Evolutionary conservation across 2,888 invertebrate species (phyloP).

Genomic region (Cremastinae sp.): DNA sequence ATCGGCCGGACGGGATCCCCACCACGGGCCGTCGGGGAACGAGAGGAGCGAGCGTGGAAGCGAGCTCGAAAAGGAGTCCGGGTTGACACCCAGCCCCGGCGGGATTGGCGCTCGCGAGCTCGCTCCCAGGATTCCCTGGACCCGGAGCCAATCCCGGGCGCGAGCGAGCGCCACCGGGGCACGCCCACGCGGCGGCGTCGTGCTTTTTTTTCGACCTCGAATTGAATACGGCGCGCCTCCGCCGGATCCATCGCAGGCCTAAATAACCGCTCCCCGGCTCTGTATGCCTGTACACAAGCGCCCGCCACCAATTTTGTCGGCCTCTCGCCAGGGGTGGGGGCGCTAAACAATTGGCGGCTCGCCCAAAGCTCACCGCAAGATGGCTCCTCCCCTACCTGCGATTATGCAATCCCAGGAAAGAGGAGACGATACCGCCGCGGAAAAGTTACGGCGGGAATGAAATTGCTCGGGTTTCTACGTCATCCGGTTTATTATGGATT

Average conservation of each 20-base stretch:
- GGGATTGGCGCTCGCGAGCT: conserved; percentile 70
- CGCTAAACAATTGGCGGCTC: conserved; percentile 79
- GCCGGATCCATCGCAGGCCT: conserved; percentile 62
- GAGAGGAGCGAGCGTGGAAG: conserved; percentile 51
- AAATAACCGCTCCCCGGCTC: not conserved
- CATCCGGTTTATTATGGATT: conserved; percentile 32
- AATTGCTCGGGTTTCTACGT: conserved; percentile 15
- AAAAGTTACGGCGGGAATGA: conserved; percentile 24
- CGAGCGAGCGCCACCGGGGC: conserved; percentile 53
- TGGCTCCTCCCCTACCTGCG: conserved; percentile 78
- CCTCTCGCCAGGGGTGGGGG: conserved; percentile 70
- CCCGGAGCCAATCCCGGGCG: conserved; percentile 57
- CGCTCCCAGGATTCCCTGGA: conserved; percentile 62
- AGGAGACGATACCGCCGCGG: conserved; percentile 40
- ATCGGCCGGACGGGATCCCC: conserved; percentile 74
- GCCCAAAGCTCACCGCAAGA: conserved; percentile 79
- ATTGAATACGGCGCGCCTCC: conserved; percentile 78
- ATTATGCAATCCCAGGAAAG: conserved; percentile 51
- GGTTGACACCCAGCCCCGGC: conserved; percentile 71
- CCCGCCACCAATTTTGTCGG: conserved; percentile 26
- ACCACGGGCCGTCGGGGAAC: conserved; percentile 62
- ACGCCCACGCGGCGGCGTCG: conserved; percentile 75
- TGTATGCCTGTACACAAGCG: not conserved
- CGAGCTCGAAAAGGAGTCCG: conserved; percentile 71
- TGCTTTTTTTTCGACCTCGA: conserved; percentile 68